phyloP scores from a whole-genome alignment of 92 coral and sea anemone species.

The Actinostola sp. region DNA sequence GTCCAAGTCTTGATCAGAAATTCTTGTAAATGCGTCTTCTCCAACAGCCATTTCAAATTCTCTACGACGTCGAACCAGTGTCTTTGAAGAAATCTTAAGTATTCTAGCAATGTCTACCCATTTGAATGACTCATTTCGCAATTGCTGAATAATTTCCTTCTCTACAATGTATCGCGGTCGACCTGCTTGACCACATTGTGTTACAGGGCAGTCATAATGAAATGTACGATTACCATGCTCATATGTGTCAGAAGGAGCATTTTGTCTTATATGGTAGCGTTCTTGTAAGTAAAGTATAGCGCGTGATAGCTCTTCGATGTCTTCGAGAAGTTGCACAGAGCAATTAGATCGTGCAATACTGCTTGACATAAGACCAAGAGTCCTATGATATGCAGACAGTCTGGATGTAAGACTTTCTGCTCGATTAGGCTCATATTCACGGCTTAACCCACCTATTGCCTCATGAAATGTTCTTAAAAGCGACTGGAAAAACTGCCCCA shows the following conservation, averaged over 20 bases:
- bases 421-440: slow-evolving; percentile 19
- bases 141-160: slow-evolving; percentile 19
- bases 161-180: slow-evolving; percentile 24
- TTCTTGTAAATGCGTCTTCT: slow-evolving; percentile 29
- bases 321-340: no score
- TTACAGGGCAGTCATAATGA: no score
- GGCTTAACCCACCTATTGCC: not conserved
- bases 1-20: slow-evolving; percentile 28
- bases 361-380: not conserved
- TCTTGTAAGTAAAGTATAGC: not conserved
- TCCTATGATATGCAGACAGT: not conserved
- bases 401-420: slow-evolving; percentile 8
- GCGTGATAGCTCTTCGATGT: slow-evolving; percentile 5
- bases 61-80: slow-evolving; percentile 16
- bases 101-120: slow-evolving; percentile 48
- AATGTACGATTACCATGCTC: no score
- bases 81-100: slow-evolving; percentile 31
- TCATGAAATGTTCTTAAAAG: no score
- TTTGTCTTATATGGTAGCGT: not conserved
- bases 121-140: slow-evolving; percentile 43
- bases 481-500: no score
- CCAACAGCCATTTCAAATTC: slow-evolving; percentile 26
- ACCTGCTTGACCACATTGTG: no score
- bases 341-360: no score
- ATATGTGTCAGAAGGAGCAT: not conserved